Evolutionary conservation across 2,888 invertebrate species (phyloP).

Genomic region (Noctuana brunneofusca): DNA sequence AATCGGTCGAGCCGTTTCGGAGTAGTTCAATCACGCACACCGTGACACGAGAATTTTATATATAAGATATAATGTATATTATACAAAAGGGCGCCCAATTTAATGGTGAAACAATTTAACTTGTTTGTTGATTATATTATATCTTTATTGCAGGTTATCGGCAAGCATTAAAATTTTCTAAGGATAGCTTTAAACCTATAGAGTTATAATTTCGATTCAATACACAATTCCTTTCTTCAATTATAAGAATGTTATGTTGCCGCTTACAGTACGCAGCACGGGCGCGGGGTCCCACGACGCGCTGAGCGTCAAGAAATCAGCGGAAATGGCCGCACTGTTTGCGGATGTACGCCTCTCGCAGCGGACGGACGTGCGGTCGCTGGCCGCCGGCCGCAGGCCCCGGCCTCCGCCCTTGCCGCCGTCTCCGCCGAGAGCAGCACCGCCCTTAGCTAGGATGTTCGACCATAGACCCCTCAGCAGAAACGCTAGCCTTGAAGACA

Average conservation of each 20-base stretch:
- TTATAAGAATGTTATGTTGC: not conserved
- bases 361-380: constrained; percentile 84
- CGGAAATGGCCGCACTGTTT: constrained; percentile 94
- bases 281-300: constrained; percentile 86
- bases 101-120: too few relatives aligned
- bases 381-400: constrained; percentile 56
- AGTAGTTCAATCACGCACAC: too few relatives aligned
- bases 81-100: too few relatives aligned
- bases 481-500: constrained; percentile 84
- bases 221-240: not conserved
- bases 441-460: constrained; percentile 61
- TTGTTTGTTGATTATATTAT: too few relatives aligned
- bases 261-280: constrained; percentile 71
- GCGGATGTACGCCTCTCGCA: constrained; percentile 89
- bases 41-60: too few relatives aligned
- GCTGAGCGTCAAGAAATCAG: constrained; percentile 92
- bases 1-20: too few relatives aligned
- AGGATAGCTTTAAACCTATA: too few relatives aligned
- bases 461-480: constrained; percentile 67
- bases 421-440: constrained; percentile 47
- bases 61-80: too few relatives aligned
- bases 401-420: constrained; percentile 52
- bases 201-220: too few relatives aligned
- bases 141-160: too few relatives aligned
- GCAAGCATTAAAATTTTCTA: too few relatives aligned